These are phyloP conservation scores for Drosophila ustulata DNA, from an alignment of 2,888 invertebrate genomes.

Conservation along the genomic window DNA sequence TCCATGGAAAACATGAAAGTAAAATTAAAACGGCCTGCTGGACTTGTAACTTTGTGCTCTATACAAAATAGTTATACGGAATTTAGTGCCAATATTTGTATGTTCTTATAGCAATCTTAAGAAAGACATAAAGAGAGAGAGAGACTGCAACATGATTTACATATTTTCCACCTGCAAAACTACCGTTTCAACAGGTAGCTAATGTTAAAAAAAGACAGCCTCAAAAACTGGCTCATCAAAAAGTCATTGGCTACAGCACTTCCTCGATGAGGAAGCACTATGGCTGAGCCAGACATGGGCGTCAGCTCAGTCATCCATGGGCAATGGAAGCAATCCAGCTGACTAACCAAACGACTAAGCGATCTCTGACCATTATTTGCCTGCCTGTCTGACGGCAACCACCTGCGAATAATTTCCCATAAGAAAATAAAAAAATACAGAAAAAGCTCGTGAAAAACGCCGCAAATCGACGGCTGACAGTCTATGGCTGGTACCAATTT, in stretches of 20 bases:
- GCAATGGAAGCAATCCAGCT: slow-evolving; percentile 9
- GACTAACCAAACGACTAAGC: slow-evolving; percentile 40
- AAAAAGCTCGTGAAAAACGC: slow-evolving; percentile 72
- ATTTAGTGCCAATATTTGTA: too few species aligned
- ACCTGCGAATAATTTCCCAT: slow-evolving; percentile 75
- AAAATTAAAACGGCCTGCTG: too few species aligned
- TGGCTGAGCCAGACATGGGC: slow-evolving; percentile 40
- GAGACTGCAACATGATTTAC: background rate
- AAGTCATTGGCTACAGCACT: slow-evolving; percentile 59
- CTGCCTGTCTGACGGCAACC: slow-evolving; percentile 65
- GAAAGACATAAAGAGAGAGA: too few species aligned
- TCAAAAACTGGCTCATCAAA: slow-evolving; percentile 40
- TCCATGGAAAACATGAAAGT: too few species aligned
- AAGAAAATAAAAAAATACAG: slow-evolving; percentile 26
- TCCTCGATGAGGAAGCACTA: slow-evolving; percentile 49
- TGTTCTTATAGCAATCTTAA: too few species aligned
- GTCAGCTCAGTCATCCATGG: slow-evolving; percentile 31
- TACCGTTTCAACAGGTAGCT: slow-evolving; percentile 27
- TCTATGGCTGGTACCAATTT: slow-evolving; percentile 79
- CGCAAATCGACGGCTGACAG: slow-evolving; percentile 79
- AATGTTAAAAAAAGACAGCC: background rate
- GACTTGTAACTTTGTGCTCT: too few species aligned
- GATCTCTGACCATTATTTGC: slow-evolving; percentile 60
- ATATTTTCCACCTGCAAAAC: slow-evolving; percentile 5
- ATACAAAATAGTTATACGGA: too few species aligned